Base-by-base conservation (phyloP, 2,113 vertebrate genomes). In the Pituophis catenifer region DNA sequence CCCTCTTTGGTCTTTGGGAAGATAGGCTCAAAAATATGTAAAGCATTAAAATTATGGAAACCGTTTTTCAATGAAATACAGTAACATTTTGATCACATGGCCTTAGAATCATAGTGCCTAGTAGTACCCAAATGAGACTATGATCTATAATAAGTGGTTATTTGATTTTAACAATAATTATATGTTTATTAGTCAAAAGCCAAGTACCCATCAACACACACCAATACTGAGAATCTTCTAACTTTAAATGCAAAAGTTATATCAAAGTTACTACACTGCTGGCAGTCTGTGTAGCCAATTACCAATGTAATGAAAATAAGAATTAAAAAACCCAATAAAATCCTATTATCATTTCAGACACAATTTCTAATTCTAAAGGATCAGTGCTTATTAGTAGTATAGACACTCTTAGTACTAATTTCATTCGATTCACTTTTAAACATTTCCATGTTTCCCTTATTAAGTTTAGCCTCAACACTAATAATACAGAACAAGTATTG, bases 391-490 rank as follows among this genome's bases (percentile, higher is more conserved):
- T 17, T 95, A 94, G 95, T 94, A 97, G 81, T 87, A 81, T 94
- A 8, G 88, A 95, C 92, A 33, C 93, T 92, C 19, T 93, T 15
- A 50, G 75, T 96, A 92, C 92, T 95, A 97, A 97, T 88, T 96
- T 55, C 93, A 91, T 95, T 94, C 94, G 92, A 94, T 93, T 23
- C 23, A 65, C 75, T 95, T 95, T 96, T 93, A 94, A 70, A 93
- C 95, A 96, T 95, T 93, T 92, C 91, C 92, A 96, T 92, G 90
- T 93, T 96, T 97, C 75, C 2, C 91, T 94, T 94, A 23, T 95
- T 65, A 52, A 93, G 93, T 96, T 95, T 88, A 92, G 94, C 95
- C 94, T 94, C 96, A 96, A 97, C 70, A 96, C 94, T 90, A 95
- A 26, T 89, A 90, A 26, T 91, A 86, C 1, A 59, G 55, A 21